Evolutionary conservation across 2,113 vertebrate species (phyloP).

Genomic region (Casuarius casuarius): DNA sequence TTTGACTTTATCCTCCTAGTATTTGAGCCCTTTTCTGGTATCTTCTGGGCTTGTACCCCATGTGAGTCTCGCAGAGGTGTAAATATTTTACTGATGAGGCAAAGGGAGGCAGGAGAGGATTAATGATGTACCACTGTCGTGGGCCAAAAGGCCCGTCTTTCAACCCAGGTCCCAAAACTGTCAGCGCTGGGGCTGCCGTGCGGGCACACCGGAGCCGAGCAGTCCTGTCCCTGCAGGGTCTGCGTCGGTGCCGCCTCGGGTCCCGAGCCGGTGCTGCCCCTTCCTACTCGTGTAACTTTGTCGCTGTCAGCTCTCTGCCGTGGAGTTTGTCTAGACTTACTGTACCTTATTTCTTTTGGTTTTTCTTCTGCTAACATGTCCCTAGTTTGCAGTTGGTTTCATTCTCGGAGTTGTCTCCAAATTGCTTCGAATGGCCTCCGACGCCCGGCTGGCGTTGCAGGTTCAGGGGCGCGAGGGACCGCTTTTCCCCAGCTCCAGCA

Average conservation of each 20-base stretch:
- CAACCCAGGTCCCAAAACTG: fast-evolving
- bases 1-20: not conserved
- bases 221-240: not conserved
- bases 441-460: fast-evolving
- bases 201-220: not conserved
- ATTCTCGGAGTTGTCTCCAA: not conserved
- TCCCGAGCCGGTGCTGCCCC: not conserved
- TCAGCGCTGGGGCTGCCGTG: not conserved
- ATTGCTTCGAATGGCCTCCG: no score
- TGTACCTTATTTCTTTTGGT: fast-evolving
- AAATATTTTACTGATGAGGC: not conserved
- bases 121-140: not conserved
- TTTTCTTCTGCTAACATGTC: not conserved
- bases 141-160: not conserved
- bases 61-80: not conserved
- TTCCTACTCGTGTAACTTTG: not conserved
- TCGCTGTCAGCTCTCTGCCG: not conserved
- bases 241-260: fast-evolving
- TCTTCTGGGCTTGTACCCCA: not conserved
- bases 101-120: not conserved
- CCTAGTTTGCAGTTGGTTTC: not conserved
- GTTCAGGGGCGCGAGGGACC: not conserved
- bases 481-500: not conserved
- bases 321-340: not conserved
- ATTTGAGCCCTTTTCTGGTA: not conserved